Evolutionary conservation across 2,797 vertebrate species (phyloP), one percentile per base, ranked within the genome.

Genomic region (Coracias cyanogaster): DNA sequence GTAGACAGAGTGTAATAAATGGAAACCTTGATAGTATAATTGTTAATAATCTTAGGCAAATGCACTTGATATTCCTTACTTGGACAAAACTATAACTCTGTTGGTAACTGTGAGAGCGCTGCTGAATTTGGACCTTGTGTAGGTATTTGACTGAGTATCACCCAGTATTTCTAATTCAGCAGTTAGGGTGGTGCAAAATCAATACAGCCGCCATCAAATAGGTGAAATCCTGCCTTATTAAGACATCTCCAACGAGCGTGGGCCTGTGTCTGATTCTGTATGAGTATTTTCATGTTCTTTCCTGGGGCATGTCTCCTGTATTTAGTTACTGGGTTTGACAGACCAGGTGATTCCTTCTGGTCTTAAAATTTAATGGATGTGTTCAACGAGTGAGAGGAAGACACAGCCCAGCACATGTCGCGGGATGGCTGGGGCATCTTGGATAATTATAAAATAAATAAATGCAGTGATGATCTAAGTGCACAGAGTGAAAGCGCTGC

Each of bases 261-360:
- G 90, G 61, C 61, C 77, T 51, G 26, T 31, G 3, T 62, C 80
- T 94, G 87, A 62, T 64, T 86, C 70, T n/a, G 24, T 58, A 71
- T 49, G 65, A 73, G 87, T 82, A 2, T 66, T 67, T 57, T 84
- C 84, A 65, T 58, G 43, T 54, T 91, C 73, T 83, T 94, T 92
- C 84, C 84, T 70, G 78, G 89, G 87, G 81, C 90, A 7, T 54
- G 78, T 86, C 65, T 90, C 46, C 79, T 79, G 82, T 41, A n/a
- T 48, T 93, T 69, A 61, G 77, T 82, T 86, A 54, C 73, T 37
- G 37, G 49, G 43, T 81, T 94, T 79, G 90, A 64, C 66, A 79
- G 88, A 82, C 73, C 78, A 74, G 85, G 43, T 82, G 82, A 93
- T 87, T 89, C 91, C 74, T 89, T 89, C 82, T 85, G 88, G 52